phyloP scores from a whole-genome alignment of 2,888 invertebrate species.

The Megalurothrips usitatus region DNA sequence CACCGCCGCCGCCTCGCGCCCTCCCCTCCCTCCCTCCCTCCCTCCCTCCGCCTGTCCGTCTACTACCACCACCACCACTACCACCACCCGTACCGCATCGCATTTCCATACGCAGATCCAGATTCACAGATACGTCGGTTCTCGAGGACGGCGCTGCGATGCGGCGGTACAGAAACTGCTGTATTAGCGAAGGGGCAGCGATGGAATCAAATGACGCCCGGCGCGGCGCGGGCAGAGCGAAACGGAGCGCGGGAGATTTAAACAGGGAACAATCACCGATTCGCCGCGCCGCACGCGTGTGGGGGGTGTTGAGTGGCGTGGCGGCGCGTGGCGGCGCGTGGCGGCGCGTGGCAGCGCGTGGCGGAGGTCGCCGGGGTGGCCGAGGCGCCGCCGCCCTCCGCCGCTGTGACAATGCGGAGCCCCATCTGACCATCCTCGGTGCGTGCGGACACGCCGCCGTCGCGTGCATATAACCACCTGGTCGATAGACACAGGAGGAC shows the following conservation, averaged over 20 bases:
- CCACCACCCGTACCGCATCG: no score
- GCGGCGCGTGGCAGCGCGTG: conserved; percentile 7
- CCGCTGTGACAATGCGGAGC: no score
- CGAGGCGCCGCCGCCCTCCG: conserved; percentile 29
- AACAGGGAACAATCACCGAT: conserved; percentile 16
- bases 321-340: neutral
- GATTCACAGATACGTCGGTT: no score
- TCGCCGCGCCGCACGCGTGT: neutral
- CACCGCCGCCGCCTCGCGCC: neutral
- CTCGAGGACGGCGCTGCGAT: neutral
- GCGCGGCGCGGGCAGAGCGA: conserved; percentile 13
- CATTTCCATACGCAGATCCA: no score
- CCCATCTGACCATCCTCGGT: no score
- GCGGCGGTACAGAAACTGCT: neutral
- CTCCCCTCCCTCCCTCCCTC: neutral
- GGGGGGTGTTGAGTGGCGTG: neutral
- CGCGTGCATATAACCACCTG: no score
- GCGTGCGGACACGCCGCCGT: no score
- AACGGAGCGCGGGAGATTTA: conserved; percentile 31
- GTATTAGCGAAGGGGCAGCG: neutral
- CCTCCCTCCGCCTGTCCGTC: no score
- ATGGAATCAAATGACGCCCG: neutral
- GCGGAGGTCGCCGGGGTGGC: neutral
- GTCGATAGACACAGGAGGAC: no score
- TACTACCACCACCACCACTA: no score